A percentile compares a stretch with the other conserved stretches of the same genome.
Evolutionary conservation across 2,888 invertebrate genomes (phyloP).

Genomic region (Papilio elwesi): DNA sequence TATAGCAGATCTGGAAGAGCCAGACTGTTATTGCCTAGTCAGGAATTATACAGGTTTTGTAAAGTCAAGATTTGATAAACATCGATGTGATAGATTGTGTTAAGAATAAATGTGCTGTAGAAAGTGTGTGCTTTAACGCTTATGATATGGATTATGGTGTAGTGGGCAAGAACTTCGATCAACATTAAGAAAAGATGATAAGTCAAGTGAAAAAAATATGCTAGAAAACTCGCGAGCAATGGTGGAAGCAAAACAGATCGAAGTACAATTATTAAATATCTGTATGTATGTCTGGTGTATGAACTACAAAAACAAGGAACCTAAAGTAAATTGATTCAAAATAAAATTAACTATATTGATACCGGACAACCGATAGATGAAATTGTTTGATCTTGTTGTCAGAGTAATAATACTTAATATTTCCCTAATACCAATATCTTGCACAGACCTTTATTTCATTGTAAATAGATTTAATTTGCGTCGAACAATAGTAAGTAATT

Average conservation of each 20-base stretch:
- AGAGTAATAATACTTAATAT: too few relatives aligned
- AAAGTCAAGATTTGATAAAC: constrained; percentile 52
- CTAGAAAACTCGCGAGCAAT: not conserved
- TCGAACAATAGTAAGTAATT: too few relatives aligned
- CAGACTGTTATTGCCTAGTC: constrained; percentile 74
- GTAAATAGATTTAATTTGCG: too few relatives aligned
- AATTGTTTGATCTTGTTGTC: too few relatives aligned
- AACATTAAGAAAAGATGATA: not conserved
- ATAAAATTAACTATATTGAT: too few relatives aligned
- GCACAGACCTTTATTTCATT: too few relatives aligned
- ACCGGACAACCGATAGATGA: too few relatives aligned
- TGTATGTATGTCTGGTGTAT: too few relatives aligned
- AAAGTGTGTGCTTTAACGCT: constrained; percentile 44
- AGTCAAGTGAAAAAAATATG: not conserved
- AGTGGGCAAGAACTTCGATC: constrained; percentile 31
- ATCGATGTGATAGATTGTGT: constrained; percentile 55
- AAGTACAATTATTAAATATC: not conserved
- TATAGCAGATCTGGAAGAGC: constrained; percentile 92
- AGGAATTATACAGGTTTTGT: constrained; percentile 78
- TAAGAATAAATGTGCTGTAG: constrained; percentile 41
- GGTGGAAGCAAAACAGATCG: too few relatives aligned
- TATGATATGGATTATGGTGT: constrained; percentile 42
- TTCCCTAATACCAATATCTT: too few relatives aligned
- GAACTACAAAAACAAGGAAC: too few relatives aligned
- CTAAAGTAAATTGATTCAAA: too few relatives aligned